Evolutionary conservation across 2,113 vertebrate genomes (phyloP).

Genomic region (Chionis minor): DNA sequence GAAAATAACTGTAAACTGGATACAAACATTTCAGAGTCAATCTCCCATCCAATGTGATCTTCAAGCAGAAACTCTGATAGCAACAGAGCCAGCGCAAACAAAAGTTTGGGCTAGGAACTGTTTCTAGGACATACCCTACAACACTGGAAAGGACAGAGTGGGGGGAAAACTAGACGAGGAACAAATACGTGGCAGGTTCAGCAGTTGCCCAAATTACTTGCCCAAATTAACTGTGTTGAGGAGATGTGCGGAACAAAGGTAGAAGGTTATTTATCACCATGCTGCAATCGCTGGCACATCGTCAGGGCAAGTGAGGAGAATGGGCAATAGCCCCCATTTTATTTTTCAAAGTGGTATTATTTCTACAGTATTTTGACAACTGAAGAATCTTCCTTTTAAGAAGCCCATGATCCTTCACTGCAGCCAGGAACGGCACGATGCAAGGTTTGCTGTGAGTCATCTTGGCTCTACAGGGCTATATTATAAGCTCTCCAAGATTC

Average conservation of each 20-base stretch:
- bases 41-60: not conserved
- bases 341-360: not conserved
- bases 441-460: not conserved
- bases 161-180: not conserved
- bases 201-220: no score
- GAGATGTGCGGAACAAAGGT: not conserved
- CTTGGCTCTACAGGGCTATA: not conserved
- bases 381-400: not conserved
- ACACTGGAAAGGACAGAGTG: not conserved
- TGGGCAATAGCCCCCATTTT: not conserved
- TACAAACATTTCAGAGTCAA: slow-evolving; percentile 17
- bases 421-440: not conserved
- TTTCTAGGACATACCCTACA: not conserved
- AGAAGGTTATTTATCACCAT: not conserved
- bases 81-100: not conserved
- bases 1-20: slow-evolving; percentile 59
- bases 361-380: not conserved
- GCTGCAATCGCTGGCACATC: not conserved
- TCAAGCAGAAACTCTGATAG: not conserved
- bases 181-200: not conserved
- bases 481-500: not conserved
- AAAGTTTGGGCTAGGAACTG: not conserved
- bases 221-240: not conserved
- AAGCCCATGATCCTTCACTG: not conserved
- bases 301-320: not conserved